Base-by-base conservation (phyloP, 2,888 invertebrate species). In the Blastobasis lacticolella region DNA sequence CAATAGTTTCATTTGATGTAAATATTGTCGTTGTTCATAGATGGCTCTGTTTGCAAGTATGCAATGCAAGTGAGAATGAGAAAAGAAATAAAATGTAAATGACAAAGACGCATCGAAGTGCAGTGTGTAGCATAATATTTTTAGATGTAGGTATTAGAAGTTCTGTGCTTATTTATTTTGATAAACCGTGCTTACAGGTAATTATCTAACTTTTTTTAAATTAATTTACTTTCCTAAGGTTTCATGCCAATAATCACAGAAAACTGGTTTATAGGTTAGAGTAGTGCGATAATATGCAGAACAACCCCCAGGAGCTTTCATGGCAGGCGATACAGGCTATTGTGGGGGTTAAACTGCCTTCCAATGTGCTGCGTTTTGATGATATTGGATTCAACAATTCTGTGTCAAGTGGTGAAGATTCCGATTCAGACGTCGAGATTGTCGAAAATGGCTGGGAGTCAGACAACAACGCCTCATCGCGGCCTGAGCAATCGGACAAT, bases 241-340 rank as follows among this genome's bases (percentile, higher is more conserved):
- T 67, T 62, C 58, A 63, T 62, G 68, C 62, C 71, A 75, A 79
- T 88, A 87, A 87, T 81, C 70, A 72, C 67, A 77, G 64, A 71
- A 81, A 77, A 78, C 78, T 84, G 83, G 75, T 89, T 88, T 89
- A 77, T 88, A 89, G 88, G 88, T 89, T 89, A 89, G 76, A 86
- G 75, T 89, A 86, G 88, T 84, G 76, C 88, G 81, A 84, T 86
- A 88, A 85, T 86, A 88, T 89, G 89, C 89, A 89, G 88, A 88
- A 84, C 86, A 88, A 88, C 88, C 88, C 88, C 85, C 89, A 88
- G 81, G 86, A 89, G 86, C 89, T 89, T 82, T 89, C 89, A 85
- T 89, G 89, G 89, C 88, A 89, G 79, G 89, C 88, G 77, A 89
- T 89, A 74, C 88, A 89, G 77, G 79, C 86, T 81, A 89, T 89